Evolutionary conservation across 1,140 invertebrate genomes (phyloP), one percentile per base, ranked within the genome.

Genomic region (Pectinophora gossypiella): DNA sequence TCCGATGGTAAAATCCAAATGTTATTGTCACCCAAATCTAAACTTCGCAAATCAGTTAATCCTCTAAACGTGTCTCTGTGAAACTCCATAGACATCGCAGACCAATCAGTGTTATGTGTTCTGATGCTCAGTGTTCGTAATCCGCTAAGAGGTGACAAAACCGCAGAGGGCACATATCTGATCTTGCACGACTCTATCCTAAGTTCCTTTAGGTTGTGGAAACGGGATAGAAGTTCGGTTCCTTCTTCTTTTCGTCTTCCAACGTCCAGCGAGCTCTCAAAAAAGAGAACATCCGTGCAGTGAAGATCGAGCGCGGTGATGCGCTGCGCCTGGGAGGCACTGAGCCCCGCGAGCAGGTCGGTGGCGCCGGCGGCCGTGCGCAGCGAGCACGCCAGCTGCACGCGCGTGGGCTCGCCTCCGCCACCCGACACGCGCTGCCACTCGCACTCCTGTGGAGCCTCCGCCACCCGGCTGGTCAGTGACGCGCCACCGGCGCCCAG

Each of bases 41-140:
- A 89, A 52, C 86, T 87, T 55, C 92, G 89, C 15, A 96, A 83
- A 64, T 93, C 90, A 1, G 90, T 88, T 12, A 96, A 81, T 1
- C 93, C 92, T 19, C 91, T 84, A 36, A 96, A 91, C 36, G 93
- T 92, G 61, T 94, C 93, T 2, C 91, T 84, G 65, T 93, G 91
- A 21, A 96, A 89, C 58, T 94, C 93, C 81, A 95, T 90, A 3
- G 92, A 91, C 90, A 94, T 93, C 22, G 93, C 91, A 0, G 93
- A 94, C 94, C 94, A 95, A 70, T 95, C 94, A 15, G 91, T 92
- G 72, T 95, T 95, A 76, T 93, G 93, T 36, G 94, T 95, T 13
- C 93, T 89, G 54, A 97, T 83, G 0, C 90, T 90, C n/a, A 97
- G 79, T 47, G 88, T 90, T 19, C 91, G 89, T 3, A 97, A 81